Evolutionary conservation across 2,888 invertebrate genomes (phyloP).

Genomic region (Platycheirus rosarum): DNA sequence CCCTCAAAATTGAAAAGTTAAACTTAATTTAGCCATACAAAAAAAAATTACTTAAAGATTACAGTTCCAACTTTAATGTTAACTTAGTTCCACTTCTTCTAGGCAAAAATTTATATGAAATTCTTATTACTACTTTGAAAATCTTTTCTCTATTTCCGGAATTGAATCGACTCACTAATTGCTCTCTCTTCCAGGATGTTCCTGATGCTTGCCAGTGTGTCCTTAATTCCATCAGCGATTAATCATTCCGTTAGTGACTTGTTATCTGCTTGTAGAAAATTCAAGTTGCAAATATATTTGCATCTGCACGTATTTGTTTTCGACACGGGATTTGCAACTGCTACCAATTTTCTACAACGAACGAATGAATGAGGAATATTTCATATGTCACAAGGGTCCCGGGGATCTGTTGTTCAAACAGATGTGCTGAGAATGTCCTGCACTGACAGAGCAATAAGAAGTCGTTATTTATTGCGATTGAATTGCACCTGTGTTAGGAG

Average conservation of each 20-base stretch:
- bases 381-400: conserved; percentile 22
- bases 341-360: not conserved
- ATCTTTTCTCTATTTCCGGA: conserved; percentile 17
- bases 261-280: not conserved
- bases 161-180: conserved; percentile 55
- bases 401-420: conserved; percentile 30
- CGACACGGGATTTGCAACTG: conserved; percentile 25
- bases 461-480: conserved; percentile 58
- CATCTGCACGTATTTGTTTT: conserved; percentile 57
- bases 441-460: conserved; percentile 26
- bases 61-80: too few species aligned
- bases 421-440: conserved; percentile 26
- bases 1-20: too few species aligned
- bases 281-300: conserved; percentile 43
- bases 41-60: too few species aligned
- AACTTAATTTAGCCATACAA: too few species aligned
- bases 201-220: conserved; percentile 2
- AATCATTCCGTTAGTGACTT: conserved; percentile 50
- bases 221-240: conserved; percentile 55
- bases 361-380: not conserved
- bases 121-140: too few species aligned
- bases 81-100: too few species aligned
- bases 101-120: too few species aligned
- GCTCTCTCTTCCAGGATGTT: conserved; percentile 36
- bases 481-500: conserved; percentile 20